Conservation (phyloP, 2,113 vertebrate species). For the Gnathonemus longibarbis region DNA sequence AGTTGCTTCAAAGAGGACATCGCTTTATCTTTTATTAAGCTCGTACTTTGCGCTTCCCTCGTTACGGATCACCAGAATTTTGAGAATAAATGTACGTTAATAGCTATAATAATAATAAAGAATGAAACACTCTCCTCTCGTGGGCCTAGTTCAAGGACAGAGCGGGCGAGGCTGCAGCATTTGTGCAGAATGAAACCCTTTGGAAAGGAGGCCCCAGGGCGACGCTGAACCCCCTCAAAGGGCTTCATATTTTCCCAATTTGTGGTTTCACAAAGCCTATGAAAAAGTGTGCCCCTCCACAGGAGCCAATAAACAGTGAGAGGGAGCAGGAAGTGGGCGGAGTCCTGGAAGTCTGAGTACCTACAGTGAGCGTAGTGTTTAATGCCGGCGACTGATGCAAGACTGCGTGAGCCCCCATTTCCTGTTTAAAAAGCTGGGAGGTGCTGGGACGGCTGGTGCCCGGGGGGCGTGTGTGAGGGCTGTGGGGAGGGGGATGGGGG, state of each 20-base stretch:
- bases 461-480: constrained; percentile 14
- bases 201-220: background rate
- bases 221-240: background rate
- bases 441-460: constrained; percentile 49
- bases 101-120: constrained; percentile 11
- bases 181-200: background rate
- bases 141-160: constrained; percentile 10
- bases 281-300: background rate
- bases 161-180: constrained; percentile 12
- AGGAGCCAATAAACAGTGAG: constrained; percentile 14
- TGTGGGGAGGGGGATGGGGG: constrained; percentile 18
- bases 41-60: background rate
- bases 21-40: background rate
- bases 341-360: constrained; percentile 57
- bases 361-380: constrained; percentile 57
- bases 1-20: background rate
- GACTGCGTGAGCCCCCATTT: constrained; percentile 67
- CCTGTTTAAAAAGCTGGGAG: constrained; percentile 62
- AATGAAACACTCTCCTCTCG: background rate
- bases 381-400: constrained; percentile 45
- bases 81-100: background rate
- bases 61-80: background rate
- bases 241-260: constrained; percentile 10
- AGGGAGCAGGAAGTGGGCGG: background rate
- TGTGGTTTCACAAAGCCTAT: constrained; percentile 8